Base-by-base conservation (phyloP, 2,888 invertebrate species). In the Neoitamus cyanurus region DNA sequence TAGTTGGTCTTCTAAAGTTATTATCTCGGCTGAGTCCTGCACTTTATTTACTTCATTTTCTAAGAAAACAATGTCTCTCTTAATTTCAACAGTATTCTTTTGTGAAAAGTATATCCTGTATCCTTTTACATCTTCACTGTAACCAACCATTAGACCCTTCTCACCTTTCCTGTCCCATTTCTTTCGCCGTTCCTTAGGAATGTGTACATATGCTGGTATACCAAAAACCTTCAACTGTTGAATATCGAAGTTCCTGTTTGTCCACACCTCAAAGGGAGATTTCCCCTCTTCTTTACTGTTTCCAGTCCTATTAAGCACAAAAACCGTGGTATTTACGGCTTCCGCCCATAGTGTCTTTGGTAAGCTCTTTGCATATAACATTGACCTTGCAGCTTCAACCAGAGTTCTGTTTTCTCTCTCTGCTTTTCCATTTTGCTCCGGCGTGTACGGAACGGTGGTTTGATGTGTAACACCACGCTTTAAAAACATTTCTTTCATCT, bases 341-440 rank as follows among this genome's bases (percentile, higher is more conserved):
- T 87, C 86, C 7, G 87, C 85, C 87, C 87, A 87, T 28, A 87
- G 30, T 83, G 34, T 80, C 72, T 88, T 83, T 0, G 85, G 84
- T 69, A 87, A 36, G 5, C 72, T 73, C 11, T 86, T 84, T 9
- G 85, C 75, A 11, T 82, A 69, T 11, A 87, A 28, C 83, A 87
- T 78, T 58, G 86, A 87, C 28, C 86, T 77, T 3, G 86, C 86
- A 86, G 87, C 87, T 36, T 87, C 87, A 0, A 87, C 84, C 1
- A 77, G 30, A 3, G 77, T 77, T 20, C 77, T 72, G 37, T 87
- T 87, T 25, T 85, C 85, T 34, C 87, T 85, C 48, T 88, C 87
- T 4, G 87, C 87, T 5, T 87, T 82, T 15, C 87, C 87, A 58
- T 87, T 88, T 84, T 87, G 86, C 68, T 87, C 86, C 0, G 87